These are phyloP conservation scores for Actenoides lindsayi DNA, from an alignment of 2,113 vertebrate genomes.

Conservation along the genomic window DNA sequence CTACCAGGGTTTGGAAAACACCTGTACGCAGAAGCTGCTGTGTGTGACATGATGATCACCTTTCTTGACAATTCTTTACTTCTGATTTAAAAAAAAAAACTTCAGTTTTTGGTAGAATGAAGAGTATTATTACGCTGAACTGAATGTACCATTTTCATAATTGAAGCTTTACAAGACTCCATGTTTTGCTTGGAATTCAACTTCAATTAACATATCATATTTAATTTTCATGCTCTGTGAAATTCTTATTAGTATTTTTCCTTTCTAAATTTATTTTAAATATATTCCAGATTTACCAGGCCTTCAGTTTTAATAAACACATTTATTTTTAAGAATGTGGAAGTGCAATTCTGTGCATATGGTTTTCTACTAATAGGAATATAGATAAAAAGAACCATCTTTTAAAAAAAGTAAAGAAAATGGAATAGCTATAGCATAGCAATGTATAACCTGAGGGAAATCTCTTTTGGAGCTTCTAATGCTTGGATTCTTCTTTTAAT, in stretches of 20 bases:
- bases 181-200: slow-evolving; percentile 14
- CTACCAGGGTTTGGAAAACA: not conserved
- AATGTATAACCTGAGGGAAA: not conserved
- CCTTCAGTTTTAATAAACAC: not conserved
- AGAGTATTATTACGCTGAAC: not conserved
- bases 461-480: not conserved
- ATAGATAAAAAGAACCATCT: not conserved
- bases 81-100: not conserved
- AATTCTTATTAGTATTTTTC: not conserved
- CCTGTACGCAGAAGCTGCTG: not conserved
- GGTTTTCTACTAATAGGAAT: not conserved
- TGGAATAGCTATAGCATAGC: not conserved
- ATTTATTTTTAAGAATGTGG: slow-evolving; percentile 3
- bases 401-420: not conserved
- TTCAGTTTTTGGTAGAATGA: not conserved
- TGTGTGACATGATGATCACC: not conserved
- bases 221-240: slow-evolving; percentile 19
- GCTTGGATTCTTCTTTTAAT: not conserved
- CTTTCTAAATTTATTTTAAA: not conserved
- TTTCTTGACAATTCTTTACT: not conserved
- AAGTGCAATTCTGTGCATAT: not conserved
- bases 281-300: not conserved
- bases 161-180: not conserved
- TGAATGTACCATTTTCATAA: not conserved
- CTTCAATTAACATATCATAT: slow-evolving; percentile 3